These are phyloP conservation scores for Hermaeophaga mercurialis DNA, from an alignment of 2,888 invertebrate species.

Conservation along the genomic window DNA sequence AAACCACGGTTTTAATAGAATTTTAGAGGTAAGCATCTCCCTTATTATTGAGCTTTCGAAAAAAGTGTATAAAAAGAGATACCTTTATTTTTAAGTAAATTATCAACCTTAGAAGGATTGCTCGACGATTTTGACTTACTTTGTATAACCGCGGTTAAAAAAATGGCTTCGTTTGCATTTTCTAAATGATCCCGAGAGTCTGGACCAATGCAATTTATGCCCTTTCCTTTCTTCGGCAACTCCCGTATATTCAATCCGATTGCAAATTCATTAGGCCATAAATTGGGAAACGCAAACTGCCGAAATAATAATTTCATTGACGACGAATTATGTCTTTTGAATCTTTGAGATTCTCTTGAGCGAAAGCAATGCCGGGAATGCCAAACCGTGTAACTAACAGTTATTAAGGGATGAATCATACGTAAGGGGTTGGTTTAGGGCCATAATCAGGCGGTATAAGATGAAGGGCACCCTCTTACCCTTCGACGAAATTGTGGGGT, in stretches of 20 bases:
- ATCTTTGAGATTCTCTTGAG: slow-evolving; percentile 23
- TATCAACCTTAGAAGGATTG: no score
- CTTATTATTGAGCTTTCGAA: no score
- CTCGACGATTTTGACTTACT: no score
- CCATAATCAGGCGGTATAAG: slow-evolving; percentile 20
- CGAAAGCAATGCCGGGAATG: slow-evolving; percentile 19
- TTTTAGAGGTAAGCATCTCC: no score
- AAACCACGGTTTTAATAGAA: no score
- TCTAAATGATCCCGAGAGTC: no score
- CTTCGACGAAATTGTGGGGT: not conserved
- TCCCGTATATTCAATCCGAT: slow-evolving; percentile 3
- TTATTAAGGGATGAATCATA: slow-evolving; percentile 47
- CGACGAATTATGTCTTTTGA: slow-evolving; percentile 14
- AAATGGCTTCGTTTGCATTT: no score
- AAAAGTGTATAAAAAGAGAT: no score
- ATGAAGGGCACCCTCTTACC: slow-evolving; percentile 16
- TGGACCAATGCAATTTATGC: no score
- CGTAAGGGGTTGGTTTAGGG: slow-evolving; percentile 15
- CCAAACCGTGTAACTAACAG: slow-evolving; percentile 31
- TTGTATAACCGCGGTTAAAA: no score
- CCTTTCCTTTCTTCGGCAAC: no score
- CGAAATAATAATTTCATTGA: slow-evolving; percentile 7
- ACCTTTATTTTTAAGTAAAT: no score
- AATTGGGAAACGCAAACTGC: slow-evolving; percentile 11
- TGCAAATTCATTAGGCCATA: slow-evolving; percentile 13